Percentiles rank a stretch among this genome's conserved stretches.
Conservation (phyloP, 53 echinoderm and acorn worm species). For the Paelopatides confundens region DNA sequence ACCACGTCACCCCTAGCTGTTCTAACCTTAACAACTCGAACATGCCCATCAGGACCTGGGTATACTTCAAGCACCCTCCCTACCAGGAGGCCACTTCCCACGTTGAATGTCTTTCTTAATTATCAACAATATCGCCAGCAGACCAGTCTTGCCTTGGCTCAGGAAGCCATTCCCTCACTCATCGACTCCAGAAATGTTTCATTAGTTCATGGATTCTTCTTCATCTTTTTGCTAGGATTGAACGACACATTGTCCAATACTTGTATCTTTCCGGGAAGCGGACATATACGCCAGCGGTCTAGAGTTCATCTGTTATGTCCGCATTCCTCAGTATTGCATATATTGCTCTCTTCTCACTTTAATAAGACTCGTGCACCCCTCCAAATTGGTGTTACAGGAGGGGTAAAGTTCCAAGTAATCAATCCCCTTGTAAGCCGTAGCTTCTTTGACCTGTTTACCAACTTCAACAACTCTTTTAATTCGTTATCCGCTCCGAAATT, state of each 20-base stretch:
- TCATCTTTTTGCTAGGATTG: constrained; percentile 31
- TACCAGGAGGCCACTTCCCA: constrained; percentile 13
- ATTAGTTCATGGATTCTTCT: constrained; percentile 28
- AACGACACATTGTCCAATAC: neutral
- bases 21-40: constrained; percentile 34
- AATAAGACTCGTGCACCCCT: constrained; percentile 22
- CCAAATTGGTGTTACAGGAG: constrained; percentile 42
- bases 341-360: constrained; percentile 28
- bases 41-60: constrained; percentile 41
- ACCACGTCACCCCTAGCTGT: constrained; percentile 7
- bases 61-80: neutral
- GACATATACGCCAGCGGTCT: constrained; percentile 24
- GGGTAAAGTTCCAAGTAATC: constrained; percentile 29
- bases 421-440: too few relatives aligned
- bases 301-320: constrained; percentile 37
- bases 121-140: neutral
- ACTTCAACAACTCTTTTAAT: constrained; percentile 21
- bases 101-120: neutral
- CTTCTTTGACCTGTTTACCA: constrained; percentile 6
- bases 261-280: constrained; percentile 11
- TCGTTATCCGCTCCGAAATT: constrained; percentile 46
- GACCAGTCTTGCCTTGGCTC: neutral
- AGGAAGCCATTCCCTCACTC: too few relatives aligned
- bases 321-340: constrained; percentile 35
- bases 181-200: constrained; percentile 35